phyloP scores from a whole-genome alignment of 2,888 invertebrate genomes.

The Blastobasis adustella region DNA sequence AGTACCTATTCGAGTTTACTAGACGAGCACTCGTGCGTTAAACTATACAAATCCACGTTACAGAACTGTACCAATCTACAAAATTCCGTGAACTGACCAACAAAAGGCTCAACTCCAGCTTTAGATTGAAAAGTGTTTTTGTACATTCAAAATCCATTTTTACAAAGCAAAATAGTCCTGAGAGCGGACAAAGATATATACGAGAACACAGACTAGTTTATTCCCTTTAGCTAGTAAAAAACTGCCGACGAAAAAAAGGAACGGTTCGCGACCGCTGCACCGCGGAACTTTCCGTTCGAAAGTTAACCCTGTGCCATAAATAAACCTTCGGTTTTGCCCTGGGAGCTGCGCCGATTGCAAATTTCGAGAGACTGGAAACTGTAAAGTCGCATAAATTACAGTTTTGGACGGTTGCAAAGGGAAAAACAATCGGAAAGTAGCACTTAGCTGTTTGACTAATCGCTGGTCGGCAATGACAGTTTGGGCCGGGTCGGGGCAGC shows the following conservation, averaged over 20 bases:
- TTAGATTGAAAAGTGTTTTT: too few species aligned
- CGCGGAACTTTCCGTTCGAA: conserved; percentile 60
- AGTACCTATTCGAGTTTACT: too few species aligned
- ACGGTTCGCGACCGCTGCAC: conserved; percentile 51
- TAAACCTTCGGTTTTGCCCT: conserved; percentile 70
- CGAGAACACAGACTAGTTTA: conserved; percentile 38
- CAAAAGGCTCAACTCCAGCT: too few species aligned
- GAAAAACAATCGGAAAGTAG: conserved; percentile 71
- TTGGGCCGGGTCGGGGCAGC: conserved; percentile 17
- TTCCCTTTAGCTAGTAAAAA: conserved; percentile 34
- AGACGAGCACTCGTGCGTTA: too few species aligned
- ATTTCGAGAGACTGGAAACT: conserved; percentile 62
- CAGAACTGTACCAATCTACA: too few species aligned
- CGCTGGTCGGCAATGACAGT: conserved; percentile 63
- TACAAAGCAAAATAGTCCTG: neutral
- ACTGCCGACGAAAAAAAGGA: conserved; percentile 33
- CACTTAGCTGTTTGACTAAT: conserved; percentile 72
- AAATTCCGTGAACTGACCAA: too few species aligned
- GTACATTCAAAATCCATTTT: neutral
- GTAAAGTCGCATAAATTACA: conserved; percentile 73
- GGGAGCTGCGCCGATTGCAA: conserved; percentile 66
- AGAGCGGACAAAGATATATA: conserved; percentile 17
- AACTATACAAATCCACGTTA: too few species aligned
- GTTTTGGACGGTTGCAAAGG: conserved; percentile 56
- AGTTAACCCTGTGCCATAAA: conserved; percentile 68